These are phyloP conservation scores for Aphis craccivora DNA, from an alignment of 1,140 invertebrate genomes.

Conservation along the genomic window DNA sequence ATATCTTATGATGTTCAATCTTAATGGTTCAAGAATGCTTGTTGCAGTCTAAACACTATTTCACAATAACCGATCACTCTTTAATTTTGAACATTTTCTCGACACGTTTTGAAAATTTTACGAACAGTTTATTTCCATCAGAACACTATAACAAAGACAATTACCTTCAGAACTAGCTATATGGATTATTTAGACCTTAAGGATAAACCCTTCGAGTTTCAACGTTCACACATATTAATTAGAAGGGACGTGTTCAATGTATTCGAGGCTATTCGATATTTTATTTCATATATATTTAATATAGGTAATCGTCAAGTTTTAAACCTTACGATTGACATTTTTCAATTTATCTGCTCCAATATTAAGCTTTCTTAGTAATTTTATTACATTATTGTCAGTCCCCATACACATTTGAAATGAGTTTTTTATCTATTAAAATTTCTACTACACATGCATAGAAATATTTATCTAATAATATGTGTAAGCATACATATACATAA, in stretches of 20 bases:
- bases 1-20: no score
- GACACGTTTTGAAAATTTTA: neutral
- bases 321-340: neutral
- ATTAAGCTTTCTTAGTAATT: neutral
- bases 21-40: neutral
- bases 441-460: neutral
- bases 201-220: neutral
- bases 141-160: neutral
- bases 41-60: neutral
- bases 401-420: neutral
- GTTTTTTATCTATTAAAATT: neutral
- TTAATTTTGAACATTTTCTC: neutral
- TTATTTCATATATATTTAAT: neutral
- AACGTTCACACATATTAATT: neutral
- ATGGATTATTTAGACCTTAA: neutral
- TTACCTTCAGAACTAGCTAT: neutral
- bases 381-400: neutral
- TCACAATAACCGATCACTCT: neutral
- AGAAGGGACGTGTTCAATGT: neutral
- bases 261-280: neutral
- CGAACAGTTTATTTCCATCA: neutral
- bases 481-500: neutral
- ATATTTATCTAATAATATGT: neutral
- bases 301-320: neutral
- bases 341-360: neutral